Conservation (phyloP, 2,797 vertebrate species). For the Pangasius larnaudii region DNA sequence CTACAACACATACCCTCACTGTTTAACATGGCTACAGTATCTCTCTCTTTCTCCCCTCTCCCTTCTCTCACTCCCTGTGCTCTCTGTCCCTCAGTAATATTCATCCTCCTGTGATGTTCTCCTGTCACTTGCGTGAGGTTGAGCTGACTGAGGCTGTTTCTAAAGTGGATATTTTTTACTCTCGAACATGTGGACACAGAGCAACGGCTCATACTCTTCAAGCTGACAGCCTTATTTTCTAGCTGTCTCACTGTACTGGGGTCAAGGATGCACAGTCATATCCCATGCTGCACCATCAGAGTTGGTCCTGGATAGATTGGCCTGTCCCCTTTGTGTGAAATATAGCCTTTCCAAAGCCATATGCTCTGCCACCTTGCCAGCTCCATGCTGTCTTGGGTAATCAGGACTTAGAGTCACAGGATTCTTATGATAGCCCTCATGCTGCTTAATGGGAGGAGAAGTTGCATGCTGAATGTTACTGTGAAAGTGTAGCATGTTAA, state of each 20-base stretch:
- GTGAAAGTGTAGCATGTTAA: neutral
- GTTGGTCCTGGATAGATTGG: conserved; percentile 43
- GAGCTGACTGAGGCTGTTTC: conserved; percentile 50
- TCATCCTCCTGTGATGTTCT: conserved; percentile 17
- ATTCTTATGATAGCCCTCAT: neutral
- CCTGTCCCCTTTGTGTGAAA: conserved; percentile 35
- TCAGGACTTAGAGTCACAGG: conserved; percentile 6
- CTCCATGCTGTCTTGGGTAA: conserved; percentile 7
- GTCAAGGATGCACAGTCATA: conserved; percentile 56
- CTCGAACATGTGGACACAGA: conserved; percentile 38
- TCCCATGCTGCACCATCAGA: conserved; percentile 41
- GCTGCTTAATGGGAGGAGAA: neutral
- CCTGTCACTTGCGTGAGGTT: conserved; percentile 31
- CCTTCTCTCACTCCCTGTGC: neutral
- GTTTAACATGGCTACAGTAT: neutral
- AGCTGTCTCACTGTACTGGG: conserved; percentile 42
- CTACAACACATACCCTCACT: neutral
- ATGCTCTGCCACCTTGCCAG: conserved; percentile 29
- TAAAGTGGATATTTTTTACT: conserved; percentile 49
- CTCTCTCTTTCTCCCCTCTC: neutral
- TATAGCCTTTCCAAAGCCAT: conserved; percentile 23
- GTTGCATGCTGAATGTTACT: neutral
- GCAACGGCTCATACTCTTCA: conserved; percentile 52
- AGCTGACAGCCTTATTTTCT: conserved; percentile 54
- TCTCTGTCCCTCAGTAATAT: conserved; percentile 15